phyloP scores from a whole-genome alignment of 2,888 invertebrate genomes.

The Teleiodes luculella region DNA sequence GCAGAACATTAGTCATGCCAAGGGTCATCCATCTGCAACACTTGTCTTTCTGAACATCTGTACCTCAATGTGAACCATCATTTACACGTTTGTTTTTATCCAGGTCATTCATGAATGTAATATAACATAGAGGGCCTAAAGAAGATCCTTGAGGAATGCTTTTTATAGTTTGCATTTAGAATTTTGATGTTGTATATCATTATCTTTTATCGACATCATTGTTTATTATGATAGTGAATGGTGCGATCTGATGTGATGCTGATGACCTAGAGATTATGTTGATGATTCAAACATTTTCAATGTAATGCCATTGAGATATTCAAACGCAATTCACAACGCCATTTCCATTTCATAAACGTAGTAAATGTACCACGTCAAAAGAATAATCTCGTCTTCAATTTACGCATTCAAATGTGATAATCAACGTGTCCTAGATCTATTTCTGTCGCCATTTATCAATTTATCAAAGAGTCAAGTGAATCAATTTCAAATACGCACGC shows the following conservation, averaged over 20 bases:
- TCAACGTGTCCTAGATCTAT: conserved; percentile 1
- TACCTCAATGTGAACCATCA: not conserved
- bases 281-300: too few relatives aligned
- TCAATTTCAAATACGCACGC: not conserved
- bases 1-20: not conserved
- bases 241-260: too few relatives aligned
- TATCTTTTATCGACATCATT: too few relatives aligned
- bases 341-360: too few relatives aligned
- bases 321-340: too few relatives aligned
- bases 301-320: too few relatives aligned
- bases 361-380: not conserved
- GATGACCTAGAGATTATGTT: too few relatives aligned
- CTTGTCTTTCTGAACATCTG: not conserved
- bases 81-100: not conserved
- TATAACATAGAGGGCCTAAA: not conserved
- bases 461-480: not conserved
- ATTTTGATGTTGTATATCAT: too few relatives aligned
- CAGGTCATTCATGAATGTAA: not conserved
- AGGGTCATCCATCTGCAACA: not conserved
- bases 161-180: too few relatives aligned
- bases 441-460: not conserved
- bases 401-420: not conserved
- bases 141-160: not conserved
- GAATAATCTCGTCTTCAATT: not conserved
- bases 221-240: too few relatives aligned